Evolutionary conservation across 2,113 vertebrate species (phyloP).

Genomic region (Crotalus horridus): DNA sequence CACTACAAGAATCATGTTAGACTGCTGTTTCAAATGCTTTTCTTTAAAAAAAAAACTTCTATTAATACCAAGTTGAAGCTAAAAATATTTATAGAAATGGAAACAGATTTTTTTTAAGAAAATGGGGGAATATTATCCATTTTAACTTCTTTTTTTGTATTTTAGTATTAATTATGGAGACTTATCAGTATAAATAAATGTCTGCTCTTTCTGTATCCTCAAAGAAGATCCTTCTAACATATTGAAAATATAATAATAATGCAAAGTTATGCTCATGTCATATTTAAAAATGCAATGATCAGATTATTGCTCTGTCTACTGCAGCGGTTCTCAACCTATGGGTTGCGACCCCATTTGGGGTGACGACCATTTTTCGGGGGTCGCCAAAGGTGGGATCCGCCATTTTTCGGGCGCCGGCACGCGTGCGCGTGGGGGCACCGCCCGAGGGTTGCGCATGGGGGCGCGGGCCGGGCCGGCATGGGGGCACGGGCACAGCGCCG

Average conservation of each 20-base stretch:
- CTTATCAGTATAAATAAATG: not conserved
- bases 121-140: not conserved
- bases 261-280: not conserved
- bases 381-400: too few species aligned
- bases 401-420: too few species aligned
- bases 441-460: too few species aligned
- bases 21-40: not conserved
- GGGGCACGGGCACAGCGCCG: too few species aligned
- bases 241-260: not conserved
- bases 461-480: too few species aligned
- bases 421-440: too few species aligned
- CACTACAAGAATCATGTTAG: not conserved
- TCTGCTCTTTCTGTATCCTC: not conserved
- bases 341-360: too few species aligned
- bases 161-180: not conserved
- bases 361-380: too few species aligned
- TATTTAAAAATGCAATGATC: not conserved
- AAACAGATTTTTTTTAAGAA: not conserved
- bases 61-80: not conserved
- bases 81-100: not conserved
- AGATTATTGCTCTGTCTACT: not conserved
- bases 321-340: too few species aligned
- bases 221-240: not conserved
- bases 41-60: not conserved
- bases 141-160: not conserved